phyloP scores from a whole-genome alignment of 2,888 invertebrate species.

The Eudasyphora cyanicolor region DNA sequence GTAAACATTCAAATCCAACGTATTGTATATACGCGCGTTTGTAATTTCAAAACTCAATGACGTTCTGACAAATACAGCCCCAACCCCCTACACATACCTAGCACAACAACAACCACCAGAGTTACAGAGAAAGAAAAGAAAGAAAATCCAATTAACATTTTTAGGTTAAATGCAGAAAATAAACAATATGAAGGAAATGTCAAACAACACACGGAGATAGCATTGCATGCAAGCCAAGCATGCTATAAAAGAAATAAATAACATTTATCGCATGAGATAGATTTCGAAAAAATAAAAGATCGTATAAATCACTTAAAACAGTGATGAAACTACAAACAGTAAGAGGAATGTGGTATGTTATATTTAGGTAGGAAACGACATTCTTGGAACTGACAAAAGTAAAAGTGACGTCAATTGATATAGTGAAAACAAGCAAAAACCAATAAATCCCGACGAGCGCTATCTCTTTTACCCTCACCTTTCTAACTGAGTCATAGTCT shows the following conservation, averaged over 20 bases:
- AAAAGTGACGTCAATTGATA: conserved; percentile 11
- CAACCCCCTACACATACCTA: not conserved
- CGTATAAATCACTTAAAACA: not conserved
- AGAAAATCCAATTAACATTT: conserved; percentile 69
- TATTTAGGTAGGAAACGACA: not conserved
- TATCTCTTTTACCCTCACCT: not conserved
- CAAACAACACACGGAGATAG: not conserved
- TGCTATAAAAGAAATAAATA: not conserved
- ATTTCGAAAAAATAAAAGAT: not conserved
- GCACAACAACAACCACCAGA: too few relatives aligned
- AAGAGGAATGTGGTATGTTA: not conserved
- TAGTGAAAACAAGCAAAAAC: not conserved
- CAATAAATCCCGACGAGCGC: not conserved
- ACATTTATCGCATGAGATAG: not conserved
- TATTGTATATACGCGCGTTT: too few relatives aligned
- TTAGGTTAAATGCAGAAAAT: conserved; percentile 66
- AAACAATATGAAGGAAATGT: conserved; percentile 26
- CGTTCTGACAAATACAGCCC: not conserved
- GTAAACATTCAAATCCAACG: too few relatives aligned
- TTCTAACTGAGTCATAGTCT: not conserved
- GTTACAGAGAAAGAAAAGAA: conserved; percentile 16
- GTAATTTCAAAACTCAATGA: too few relatives aligned
- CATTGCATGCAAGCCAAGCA: not conserved
- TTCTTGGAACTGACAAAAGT: not conserved
- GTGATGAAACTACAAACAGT: too few relatives aligned